phyloP scores from a whole-genome alignment of 2,888 invertebrate species.

The Drosophila mercatorum region DNA sequence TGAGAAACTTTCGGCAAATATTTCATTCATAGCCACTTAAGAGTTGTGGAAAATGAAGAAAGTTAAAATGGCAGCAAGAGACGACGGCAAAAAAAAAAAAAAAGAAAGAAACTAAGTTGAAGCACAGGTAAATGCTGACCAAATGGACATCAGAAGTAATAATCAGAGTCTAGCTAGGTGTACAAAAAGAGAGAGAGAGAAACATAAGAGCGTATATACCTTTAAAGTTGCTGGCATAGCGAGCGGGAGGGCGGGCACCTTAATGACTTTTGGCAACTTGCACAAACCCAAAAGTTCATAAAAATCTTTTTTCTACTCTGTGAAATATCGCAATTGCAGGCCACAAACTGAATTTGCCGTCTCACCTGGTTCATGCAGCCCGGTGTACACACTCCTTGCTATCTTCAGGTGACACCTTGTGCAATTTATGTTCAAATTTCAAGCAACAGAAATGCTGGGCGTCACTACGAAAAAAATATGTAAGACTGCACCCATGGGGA shows the following conservation, averaged over 20 bases:
- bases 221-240: constrained; percentile 37
- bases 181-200: constrained; percentile 9
- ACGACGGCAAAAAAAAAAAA: neutral
- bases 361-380: constrained; percentile 45
- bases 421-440: constrained; percentile 71
- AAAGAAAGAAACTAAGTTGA: neutral
- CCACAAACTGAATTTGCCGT: constrained; percentile 28
- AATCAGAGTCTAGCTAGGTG: constrained; percentile 37
- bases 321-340: constrained; percentile 61
- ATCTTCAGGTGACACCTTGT: constrained; percentile 73
- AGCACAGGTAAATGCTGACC: constrained; percentile 13
- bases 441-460: constrained; percentile 40
- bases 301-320: constrained; percentile 47
- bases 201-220: constrained; percentile 16
- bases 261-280: constrained; percentile 69
- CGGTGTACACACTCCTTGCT: constrained; percentile 45
- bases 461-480: constrained; percentile 19
- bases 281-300: constrained; percentile 49
- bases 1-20: constrained; percentile 61
- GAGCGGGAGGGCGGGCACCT: constrained; percentile 22
- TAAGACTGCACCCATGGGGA: neutral
- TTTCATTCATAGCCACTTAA: constrained; percentile 50
- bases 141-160: constrained; percentile 38
- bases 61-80: constrained; percentile 64
- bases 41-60: constrained; percentile 64